A percentile compares a stretch with the other conserved stretches of the same genome.
These are phyloP conservation scores for Tiliacea aurago DNA, from an alignment of 2,888 invertebrate genomes.

Conservation along the genomic window DNA sequence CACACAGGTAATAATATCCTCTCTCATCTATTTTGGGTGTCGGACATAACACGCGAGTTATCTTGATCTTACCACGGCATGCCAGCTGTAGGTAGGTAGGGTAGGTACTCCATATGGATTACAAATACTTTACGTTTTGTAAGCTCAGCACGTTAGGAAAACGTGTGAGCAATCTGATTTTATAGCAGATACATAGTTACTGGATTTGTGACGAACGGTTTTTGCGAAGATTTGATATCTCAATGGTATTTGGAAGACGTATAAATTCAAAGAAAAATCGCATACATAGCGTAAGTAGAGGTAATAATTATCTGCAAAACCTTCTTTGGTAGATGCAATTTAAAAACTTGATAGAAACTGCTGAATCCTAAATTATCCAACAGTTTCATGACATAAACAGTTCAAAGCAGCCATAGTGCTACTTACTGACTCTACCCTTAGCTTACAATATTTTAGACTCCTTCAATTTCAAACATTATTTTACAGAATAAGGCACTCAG, in stretches of 20 bases:
- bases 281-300: not conserved
- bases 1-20: constrained; percentile 37
- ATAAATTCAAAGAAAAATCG: not conserved
- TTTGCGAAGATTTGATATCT: not conserved
- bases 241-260: not conserved
- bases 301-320: not conserved
- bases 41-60: constrained; percentile 34
- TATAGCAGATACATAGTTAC: constrained; percentile 19
- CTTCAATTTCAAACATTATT: not conserved
- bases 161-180: constrained; percentile 53
- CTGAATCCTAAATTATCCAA: not conserved
- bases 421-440: not conserved
- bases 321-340: not conserved
- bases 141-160: constrained; percentile 42
- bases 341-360: not conserved
- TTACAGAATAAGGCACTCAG: constrained; percentile 9
- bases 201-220: not conserved
- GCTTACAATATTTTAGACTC: not conserved
- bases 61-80: constrained; percentile 52
- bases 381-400: not conserved
- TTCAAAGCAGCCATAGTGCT: not conserved
- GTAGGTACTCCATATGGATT: constrained; percentile 40
- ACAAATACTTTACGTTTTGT: constrained; percentile 45
- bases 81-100: constrained; percentile 5
- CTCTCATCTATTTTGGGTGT: constrained; percentile 45